Base-by-base conservation (phyloP, 2,113 vertebrate genomes). In the Cichladusa arquata region DNA sequence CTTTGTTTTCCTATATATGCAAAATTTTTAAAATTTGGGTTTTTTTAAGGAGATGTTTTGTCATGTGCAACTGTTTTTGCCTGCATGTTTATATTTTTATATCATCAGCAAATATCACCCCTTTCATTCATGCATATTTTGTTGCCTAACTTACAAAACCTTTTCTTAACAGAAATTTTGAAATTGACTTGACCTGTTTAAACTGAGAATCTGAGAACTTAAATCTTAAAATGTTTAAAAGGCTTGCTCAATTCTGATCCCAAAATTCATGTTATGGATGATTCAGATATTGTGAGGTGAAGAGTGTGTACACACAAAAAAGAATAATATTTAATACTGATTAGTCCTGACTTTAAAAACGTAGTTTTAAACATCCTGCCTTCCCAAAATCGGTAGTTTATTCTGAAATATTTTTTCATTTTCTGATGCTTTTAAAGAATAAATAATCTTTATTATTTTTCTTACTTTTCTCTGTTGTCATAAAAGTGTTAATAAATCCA, bases 291-390 rank as follows among this genome's bases (percentile, higher is more conserved):
- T 47, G 13, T 71, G 44, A 81, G 4, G 6, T n/a, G 2, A 24
- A 50, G 4, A 58, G 7, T 19, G 6, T 1, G 9, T 38, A 19
- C 7, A 34, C 31, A 42, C 12, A 64, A 11, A 56, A 64, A 50
- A 2, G 1, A 56, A 38, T 62, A 79, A 23, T 66, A 58, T 45
- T 89, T 42, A 38, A 20, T 29, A 28, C 0, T 86, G 2, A 11
- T 71, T 47, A 89, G 80, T 79, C 24, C 7, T 45, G 26, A 48
- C 33, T 42, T 58, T 51, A 25, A 87, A 88, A 65, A 12, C 2
- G 19, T 1, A 2, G 0, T 40, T 40, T 40, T 40, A 40, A 14
- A 1, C 5, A 61, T 56, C 5, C 22, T 87, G 2, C 6, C 10
- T 79, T 22, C 5, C 19, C 22, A 4, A 50, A 62, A 83, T 17